Evolutionary conservation across 2,888 invertebrate genomes (phyloP).

Genomic region (Scaptodrosophila latifasciaeformis): DNA sequence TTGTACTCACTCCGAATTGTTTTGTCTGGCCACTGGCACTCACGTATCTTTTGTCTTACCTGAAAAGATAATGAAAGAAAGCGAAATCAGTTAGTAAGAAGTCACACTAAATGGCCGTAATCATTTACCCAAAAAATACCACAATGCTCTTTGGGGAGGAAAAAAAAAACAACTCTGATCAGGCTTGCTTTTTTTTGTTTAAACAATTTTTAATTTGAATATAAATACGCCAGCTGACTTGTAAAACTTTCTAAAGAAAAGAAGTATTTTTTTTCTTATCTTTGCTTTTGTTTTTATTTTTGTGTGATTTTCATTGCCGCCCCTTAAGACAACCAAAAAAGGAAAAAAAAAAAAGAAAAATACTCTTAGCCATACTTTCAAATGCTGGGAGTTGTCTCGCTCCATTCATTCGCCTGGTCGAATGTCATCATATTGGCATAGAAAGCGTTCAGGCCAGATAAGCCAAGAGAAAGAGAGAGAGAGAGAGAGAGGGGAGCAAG

Average conservation of each 20-base stretch:
- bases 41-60: conserved; percentile 53
- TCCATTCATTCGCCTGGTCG: not conserved
- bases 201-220: conserved; percentile 27
- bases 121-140: conserved; percentile 22
- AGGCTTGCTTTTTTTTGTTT: too few species aligned
- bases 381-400: not conserved
- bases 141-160: not conserved
- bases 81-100: conserved; percentile 43
- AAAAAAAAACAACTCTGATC: too few species aligned
- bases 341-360: too few species aligned
- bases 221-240: conserved; percentile 15
- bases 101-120: too few species aligned
- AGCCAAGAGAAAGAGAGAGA: too few species aligned
- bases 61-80: conserved; percentile 38
- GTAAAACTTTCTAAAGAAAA: too few species aligned
- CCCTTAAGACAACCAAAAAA: too few species aligned
- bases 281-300: too few species aligned
- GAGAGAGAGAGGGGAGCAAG: not conserved
- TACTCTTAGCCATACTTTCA: not conserved
- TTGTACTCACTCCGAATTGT: too few species aligned
- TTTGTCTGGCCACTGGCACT: too few species aligned
- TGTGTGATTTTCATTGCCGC: too few species aligned
- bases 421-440: not conserved
- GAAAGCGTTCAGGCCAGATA: not conserved
- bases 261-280: too few species aligned